These are phyloP conservation scores for Zaprionus capensis DNA, from an alignment of 1,140 invertebrate genomes.

Conservation along the genomic window DNA sequence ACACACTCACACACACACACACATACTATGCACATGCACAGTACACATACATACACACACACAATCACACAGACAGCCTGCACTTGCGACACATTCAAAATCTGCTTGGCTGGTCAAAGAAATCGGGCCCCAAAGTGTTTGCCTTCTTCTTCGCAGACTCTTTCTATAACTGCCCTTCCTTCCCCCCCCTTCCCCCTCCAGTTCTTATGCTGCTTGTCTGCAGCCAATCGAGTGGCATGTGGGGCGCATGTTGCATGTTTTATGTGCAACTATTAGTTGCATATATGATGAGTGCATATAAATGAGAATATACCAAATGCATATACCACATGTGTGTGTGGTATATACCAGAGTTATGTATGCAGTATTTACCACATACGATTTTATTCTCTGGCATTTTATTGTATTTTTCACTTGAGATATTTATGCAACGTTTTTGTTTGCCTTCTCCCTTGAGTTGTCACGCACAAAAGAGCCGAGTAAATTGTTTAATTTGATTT, in stretches of 20 bases:
- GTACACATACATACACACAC: constrained; percentile 7
- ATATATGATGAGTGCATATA: constrained; percentile 31
- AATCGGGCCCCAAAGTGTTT: constrained; percentile 28
- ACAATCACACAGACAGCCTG: constrained; percentile 12
- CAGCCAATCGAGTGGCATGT: constrained; percentile 71
- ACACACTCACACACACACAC: constrained; percentile 15
- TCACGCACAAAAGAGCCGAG: constrained; percentile 78
- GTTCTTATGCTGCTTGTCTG: constrained; percentile 12
- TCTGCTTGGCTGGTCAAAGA: constrained; percentile 77
- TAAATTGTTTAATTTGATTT: constrained; percentile 83
- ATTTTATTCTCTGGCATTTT: constrained; percentile 71
- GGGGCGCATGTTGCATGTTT: constrained; percentile 44
- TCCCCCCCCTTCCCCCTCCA: neutral
- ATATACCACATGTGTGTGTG: neutral
- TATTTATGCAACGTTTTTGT: constrained; percentile 75
- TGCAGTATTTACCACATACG: constrained; percentile 36
- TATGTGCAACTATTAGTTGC: constrained; percentile 53
- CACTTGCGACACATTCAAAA: constrained; percentile 66
- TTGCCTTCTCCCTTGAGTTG: constrained; percentile 81
- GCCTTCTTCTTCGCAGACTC: neutral
- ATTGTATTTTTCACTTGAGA: constrained; percentile 78
- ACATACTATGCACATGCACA: constrained; percentile 1
- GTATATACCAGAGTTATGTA: constrained; percentile 46
- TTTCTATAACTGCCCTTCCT: neutral
- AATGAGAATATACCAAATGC: constrained; percentile 23